Evolutionary conservation across 2,888 invertebrate genomes (phyloP), one percentile per base, ranked within the genome.

Genomic region (Parnassius mnemosyne): DNA sequence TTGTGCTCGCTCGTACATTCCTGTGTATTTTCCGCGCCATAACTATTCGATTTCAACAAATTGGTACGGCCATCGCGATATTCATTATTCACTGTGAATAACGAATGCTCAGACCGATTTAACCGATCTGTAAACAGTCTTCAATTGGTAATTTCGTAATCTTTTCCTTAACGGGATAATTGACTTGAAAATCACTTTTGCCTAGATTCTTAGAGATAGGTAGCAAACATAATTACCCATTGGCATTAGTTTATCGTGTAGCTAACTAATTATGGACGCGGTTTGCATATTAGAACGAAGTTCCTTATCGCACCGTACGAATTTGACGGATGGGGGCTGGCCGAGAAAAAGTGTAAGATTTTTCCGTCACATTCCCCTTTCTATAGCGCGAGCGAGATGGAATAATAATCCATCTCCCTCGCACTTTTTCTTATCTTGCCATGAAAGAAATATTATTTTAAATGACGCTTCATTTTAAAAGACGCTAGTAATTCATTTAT

Each of bases 1-100:
- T 78, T 77, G 68, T 69, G 67, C 67, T 66, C 69, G 60, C 66
- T 65, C 60, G 58, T 56, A 65, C 65, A 69, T 69, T 71, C 68
- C 67, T 58, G 49, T 61, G 62, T 62, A 65, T 68, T 68, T 60
- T 63, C 47, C 50, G 51, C 65, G 42, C 57, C 51, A 47, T 58
- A 57, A 52, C 54, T 44, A 64, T 66, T 65, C 61, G 62, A 64
- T 65, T 63, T 66, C 65, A 67, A 68, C 67, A 67, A 71, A 71
- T 68, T 66, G 68, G 63, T 68, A 61, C 60, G 61, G 59, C 57
- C 63, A 63, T n/a, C 13, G 50, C 57, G 53, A 61, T 53, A 46
- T 52, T 55, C 46, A 61, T 56, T 52, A 56, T 56, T 55, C 50
- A 60, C 13, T 44, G 54, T 47, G 46, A 51, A 13, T 52, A 52